Conservation (phyloP, 2,888 invertebrate species). For the Melinaea menophilus region DNA sequence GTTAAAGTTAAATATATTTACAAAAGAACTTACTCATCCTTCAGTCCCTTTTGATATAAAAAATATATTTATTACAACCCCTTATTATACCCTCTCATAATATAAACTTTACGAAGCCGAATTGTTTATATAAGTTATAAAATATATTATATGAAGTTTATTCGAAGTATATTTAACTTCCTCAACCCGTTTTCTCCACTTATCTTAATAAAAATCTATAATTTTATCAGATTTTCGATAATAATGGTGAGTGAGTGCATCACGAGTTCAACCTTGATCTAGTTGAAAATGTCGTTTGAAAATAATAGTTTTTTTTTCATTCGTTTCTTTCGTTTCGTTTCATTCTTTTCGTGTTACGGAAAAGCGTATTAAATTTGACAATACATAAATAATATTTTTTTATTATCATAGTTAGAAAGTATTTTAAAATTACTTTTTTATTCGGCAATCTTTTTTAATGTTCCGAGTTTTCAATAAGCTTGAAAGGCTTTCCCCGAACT, state of each 20-base stretch:
- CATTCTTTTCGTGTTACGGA: no score
- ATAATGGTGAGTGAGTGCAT: background rate
- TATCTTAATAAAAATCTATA: background rate
- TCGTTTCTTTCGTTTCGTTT: no score
- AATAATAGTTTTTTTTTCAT: no score
- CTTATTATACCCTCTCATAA: no score
- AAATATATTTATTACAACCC: background rate
- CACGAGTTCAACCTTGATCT: background rate
- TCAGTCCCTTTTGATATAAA: background rate
- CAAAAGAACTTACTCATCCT: constrained; percentile 16
- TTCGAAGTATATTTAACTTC: background rate
- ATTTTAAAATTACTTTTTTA: no score
- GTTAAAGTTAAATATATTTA: constrained; percentile 43
- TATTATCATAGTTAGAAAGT: background rate
- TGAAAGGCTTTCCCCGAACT: no score
- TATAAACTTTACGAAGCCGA: no score
- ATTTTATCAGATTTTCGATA: constrained; percentile 1
- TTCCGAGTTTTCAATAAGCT: no score
- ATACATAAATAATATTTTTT: background rate
- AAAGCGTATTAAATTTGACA: background rate
- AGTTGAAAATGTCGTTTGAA: background rate
- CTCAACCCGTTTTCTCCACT: background rate
- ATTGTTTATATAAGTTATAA: no score
- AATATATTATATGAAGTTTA: no score
- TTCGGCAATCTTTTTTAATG: no score